A percentile compares a stretch with the other conserved stretches of the same genome.
These are phyloP conservation scores for Gyps fulvus DNA, from an alignment of 2,113 vertebrate genomes.

Conservation along the genomic window DNA sequence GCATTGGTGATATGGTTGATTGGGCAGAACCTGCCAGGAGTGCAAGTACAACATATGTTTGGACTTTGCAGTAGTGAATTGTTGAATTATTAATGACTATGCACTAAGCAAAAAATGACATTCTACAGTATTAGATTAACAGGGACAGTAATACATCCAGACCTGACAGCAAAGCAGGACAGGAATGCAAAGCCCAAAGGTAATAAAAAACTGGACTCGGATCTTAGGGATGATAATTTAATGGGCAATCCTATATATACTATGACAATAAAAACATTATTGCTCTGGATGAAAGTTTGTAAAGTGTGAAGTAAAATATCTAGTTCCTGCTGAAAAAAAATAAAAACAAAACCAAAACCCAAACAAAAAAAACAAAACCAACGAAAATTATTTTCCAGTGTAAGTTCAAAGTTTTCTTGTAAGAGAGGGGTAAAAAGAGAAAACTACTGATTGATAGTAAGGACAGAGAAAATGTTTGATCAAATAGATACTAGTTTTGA, in stretches of 20 bases:
- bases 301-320: neutral
- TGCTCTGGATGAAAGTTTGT: neutral
- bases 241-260: neutral
- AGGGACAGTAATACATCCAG: neutral
- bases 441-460: neutral
- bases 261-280: neutral
- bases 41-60: neutral
- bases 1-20: neutral
- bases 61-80: neutral
- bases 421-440: neutral
- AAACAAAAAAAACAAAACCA: neutral
- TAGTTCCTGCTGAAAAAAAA: neutral
- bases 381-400: neutral
- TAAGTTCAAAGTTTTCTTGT: neutral
- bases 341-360: neutral
- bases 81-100: neutral
- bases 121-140: neutral
- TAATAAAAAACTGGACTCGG: neutral
- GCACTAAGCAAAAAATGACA: neutral
- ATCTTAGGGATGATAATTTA: neutral
- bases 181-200: neutral
- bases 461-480: neutral
- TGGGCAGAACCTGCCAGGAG: neutral
- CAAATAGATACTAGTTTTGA: neutral
- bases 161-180: neutral